phyloP scores from a whole-genome alignment of 2,888 invertebrate genomes.

The Tridacna crocea region DNA sequence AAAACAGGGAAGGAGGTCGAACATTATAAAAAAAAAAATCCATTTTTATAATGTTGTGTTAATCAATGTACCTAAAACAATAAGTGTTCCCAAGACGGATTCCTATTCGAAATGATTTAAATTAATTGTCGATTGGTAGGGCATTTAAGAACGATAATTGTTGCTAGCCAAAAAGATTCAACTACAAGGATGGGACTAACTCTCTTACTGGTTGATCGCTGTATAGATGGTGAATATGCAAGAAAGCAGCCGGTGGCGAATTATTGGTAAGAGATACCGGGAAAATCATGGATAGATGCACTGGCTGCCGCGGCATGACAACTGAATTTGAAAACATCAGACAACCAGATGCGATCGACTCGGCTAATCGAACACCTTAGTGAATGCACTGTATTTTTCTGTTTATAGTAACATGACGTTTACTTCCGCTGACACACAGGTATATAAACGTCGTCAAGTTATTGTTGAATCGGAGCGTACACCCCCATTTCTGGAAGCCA shows the following conservation, averaged over 20 bases:
- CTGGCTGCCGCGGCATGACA: background rate
- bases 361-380: background rate
- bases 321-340: background rate
- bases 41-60: background rate
- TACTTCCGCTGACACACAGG: background rate
- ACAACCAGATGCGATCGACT: background rate
- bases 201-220: background rate
- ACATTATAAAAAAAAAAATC: no score
- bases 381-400: constrained; percentile 6
- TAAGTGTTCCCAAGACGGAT: no score
- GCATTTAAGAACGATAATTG: background rate
- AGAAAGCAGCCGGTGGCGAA: background rate
- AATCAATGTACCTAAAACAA: no score
- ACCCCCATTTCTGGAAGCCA: constrained; percentile 13
- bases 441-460: constrained; percentile 24
- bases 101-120: no score
- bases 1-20: no score
- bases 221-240: background rate
- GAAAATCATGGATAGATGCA: background rate
- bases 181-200: background rate
- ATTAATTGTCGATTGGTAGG: background rate
- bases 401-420: constrained; percentile 28
- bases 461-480: background rate
- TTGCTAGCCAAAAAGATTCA: background rate
- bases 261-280: background rate